A percentile compares a stretch with the other conserved stretches of the same genome.
Conservation (phyloP, 2,888 invertebrate species). For the Dicyrtomina minuta region DNA sequence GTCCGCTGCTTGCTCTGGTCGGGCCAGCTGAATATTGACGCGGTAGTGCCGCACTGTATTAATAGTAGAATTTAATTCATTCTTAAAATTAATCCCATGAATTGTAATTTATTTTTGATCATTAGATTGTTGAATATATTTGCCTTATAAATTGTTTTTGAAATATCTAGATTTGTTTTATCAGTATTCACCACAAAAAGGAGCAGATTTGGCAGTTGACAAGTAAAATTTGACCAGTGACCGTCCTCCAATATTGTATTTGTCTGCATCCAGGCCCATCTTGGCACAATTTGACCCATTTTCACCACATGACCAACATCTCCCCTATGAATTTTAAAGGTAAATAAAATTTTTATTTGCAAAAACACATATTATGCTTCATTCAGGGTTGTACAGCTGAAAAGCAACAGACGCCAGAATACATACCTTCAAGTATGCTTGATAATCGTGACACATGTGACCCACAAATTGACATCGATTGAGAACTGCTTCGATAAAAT, state of each 20-base stretch:
- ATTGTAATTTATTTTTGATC: too few species aligned
- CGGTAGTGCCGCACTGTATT: conserved; percentile 74
- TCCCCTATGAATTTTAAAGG: conserved; percentile 60
- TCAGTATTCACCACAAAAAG: conserved; percentile 53
- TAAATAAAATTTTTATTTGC: too few species aligned
- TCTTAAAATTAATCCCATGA: too few species aligned
- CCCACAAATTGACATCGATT: conserved; percentile 78
- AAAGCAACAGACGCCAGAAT: not conserved
- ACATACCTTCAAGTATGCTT: conserved; percentile 65
- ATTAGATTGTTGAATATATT: conserved; percentile 3
- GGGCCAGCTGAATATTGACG: conserved; percentile 73
- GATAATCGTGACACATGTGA: conserved; percentile 76
- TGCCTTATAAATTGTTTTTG: too few species aligned
- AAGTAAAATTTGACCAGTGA: conserved; percentile 54
- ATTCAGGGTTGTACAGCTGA: too few species aligned
- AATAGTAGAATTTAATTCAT: not conserved
- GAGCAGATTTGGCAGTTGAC: conserved; percentile 54
- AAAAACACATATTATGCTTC: too few species aligned
- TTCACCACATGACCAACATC: conserved; percentile 73
- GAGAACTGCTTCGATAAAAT: conserved; percentile 80
- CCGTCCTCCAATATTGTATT: conserved; percentile 50
- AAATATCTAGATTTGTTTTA: not conserved
- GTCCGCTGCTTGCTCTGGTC: conserved; percentile 74
- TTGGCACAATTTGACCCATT: conserved; percentile 68
- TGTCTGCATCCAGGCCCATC: conserved; percentile 65